Percentiles rank a stretch among this genome's conserved stretches.
These are phyloP conservation scores for Philopedon plagiatum DNA, from an alignment of 2,888 invertebrate species.

Conservation along the genomic window DNA sequence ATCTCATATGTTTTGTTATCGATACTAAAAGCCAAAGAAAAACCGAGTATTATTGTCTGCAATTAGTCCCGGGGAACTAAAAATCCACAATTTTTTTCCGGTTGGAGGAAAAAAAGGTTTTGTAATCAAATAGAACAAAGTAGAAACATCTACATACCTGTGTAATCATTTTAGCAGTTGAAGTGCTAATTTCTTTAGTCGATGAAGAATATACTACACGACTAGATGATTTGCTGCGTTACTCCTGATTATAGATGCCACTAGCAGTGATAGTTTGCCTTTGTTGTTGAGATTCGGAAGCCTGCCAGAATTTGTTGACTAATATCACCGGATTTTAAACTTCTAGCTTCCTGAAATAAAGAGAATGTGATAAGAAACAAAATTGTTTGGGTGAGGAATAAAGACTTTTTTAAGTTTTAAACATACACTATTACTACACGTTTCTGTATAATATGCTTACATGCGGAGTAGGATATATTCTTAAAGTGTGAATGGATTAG, in stretches of 20 bases:
- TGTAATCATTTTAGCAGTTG: conserved; percentile 64
- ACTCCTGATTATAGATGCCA: conserved; percentile 82
- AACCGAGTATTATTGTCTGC: no score
- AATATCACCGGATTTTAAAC: conserved; percentile 86
- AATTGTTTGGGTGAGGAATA: no score
- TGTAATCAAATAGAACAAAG: no score
- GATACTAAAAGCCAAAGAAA: no score
- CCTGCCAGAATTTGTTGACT: conserved; percentile 87
- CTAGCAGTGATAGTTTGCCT: conserved; percentile 85
- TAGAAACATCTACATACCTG: no score
- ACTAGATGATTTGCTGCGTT: conserved; percentile 82
- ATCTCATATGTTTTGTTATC: no score
- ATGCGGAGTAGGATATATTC: neutral
- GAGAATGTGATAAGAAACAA: neutral
- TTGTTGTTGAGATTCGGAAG: conserved; percentile 77
- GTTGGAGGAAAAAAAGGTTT: no score
- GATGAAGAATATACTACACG: conserved; percentile 85
- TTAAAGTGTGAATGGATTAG: neutral
- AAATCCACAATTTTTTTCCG: no score
- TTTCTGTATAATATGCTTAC: no score
- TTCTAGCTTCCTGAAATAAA: conserved; percentile 81
- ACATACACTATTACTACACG: no score
- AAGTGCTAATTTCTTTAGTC: conserved; percentile 80
- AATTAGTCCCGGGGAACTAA: no score
- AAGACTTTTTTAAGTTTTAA: no score